Conservation (phyloP, 2,888 invertebrate species). For the Panopea generosa region DNA sequence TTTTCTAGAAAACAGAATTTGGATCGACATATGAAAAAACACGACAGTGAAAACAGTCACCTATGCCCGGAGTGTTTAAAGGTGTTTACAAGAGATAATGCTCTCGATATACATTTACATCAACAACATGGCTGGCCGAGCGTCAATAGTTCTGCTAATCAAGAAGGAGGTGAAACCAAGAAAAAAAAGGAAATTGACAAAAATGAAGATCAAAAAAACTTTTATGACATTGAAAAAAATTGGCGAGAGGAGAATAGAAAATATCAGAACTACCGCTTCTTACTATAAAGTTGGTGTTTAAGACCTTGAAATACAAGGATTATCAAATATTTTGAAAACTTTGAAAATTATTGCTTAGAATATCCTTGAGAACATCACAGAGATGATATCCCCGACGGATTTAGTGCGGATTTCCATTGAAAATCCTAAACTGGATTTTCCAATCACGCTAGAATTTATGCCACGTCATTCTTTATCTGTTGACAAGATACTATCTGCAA, state of each 20-base stretch:
- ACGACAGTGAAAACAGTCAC: constrained; percentile 9
- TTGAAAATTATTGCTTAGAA: constrained; percentile 26
- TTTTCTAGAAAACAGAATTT: constrained; percentile 39
- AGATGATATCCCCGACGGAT: constrained; percentile 23
- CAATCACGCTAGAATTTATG: constrained; percentile 30
- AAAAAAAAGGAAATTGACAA: constrained; percentile 23
- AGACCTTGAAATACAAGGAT: constrained; percentile 12
- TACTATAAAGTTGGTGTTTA: constrained; percentile 35
- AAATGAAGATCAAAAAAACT: constrained; percentile 9
- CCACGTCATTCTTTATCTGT: constrained; percentile 14
- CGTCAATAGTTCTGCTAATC: constrained; percentile 6
- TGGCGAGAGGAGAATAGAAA: constrained; percentile 22
- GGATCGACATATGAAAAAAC: constrained; percentile 34
- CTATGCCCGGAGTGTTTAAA: not conserved
- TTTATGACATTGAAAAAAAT: constrained; percentile 15
- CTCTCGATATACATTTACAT: constrained; percentile 19
- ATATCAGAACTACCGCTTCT: constrained; percentile 27
- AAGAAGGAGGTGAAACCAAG: constrained; percentile 20
- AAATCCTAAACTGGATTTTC: constrained; percentile 37
- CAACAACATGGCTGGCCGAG: no score
- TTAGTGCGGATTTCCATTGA: constrained; percentile 47
- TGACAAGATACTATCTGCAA: constrained; percentile 29
- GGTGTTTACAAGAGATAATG: constrained; percentile 12
- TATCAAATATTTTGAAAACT: constrained; percentile 24
- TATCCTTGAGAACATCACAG: constrained; percentile 27